phyloP scores from a whole-genome alignment of 2,797 vertebrate genomes.

The Hydrophis major region DNA sequence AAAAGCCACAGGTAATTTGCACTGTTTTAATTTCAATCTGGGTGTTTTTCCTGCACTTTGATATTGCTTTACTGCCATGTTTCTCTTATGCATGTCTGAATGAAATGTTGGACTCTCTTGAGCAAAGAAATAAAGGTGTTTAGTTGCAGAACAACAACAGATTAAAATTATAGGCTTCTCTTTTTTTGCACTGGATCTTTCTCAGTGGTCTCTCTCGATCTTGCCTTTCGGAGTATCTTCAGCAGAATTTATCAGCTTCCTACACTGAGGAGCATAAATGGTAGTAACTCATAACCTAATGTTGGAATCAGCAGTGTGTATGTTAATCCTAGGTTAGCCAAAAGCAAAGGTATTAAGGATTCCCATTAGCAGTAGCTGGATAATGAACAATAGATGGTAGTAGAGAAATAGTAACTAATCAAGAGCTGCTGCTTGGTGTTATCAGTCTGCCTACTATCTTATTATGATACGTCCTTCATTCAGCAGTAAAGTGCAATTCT shows the following conservation, averaged over 20 bases:
- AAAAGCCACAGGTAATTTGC: neutral
- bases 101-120: neutral
- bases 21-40: neutral
- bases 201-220: neutral
- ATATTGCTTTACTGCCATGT: neutral
- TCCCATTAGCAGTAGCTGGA: no score
- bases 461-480: neutral
- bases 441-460: neutral
- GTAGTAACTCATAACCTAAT: neutral
- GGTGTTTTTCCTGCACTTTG: neutral
- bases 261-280: neutral
- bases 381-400: neutral
- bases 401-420: neutral
- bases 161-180: neutral
- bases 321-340: neutral
- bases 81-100: constrained; percentile 10
- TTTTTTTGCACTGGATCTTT: neutral
- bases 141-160: neutral
- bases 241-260: neutral
- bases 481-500: neutral
- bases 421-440: neutral
- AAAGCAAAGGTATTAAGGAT: neutral
- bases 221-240: neutral
- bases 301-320: neutral
- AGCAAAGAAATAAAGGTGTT: neutral